Conservation (phyloP, 2,888 invertebrate species). For the Aphodius sticticus region DNA sequence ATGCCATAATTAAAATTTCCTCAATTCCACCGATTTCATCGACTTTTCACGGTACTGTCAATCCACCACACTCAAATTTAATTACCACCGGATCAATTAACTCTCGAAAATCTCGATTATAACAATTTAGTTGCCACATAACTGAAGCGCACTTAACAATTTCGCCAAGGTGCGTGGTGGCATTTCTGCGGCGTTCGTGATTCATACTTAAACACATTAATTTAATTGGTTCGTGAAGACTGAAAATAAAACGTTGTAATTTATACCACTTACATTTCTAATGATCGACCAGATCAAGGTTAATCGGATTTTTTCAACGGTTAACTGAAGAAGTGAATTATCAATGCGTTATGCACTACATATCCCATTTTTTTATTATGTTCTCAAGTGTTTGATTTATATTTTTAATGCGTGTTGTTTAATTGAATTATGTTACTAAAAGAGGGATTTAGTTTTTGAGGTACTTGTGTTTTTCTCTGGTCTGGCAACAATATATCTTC, state of each 20-base stretch:
- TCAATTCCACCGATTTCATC: background rate
- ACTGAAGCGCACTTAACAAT: background rate
- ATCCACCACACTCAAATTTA: background rate
- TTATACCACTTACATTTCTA: background rate
- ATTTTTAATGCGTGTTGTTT: too few relatives aligned
- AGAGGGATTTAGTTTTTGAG: too few relatives aligned
- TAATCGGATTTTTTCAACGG: background rate
- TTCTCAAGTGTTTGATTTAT: background rate
- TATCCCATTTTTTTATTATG: constrained; percentile 4
- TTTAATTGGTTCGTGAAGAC: background rate
- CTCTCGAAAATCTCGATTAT: background rate
- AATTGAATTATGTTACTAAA: too few relatives aligned
- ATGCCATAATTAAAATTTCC: background rate
- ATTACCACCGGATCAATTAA: background rate
- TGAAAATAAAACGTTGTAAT: background rate
- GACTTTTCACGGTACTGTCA: background rate
- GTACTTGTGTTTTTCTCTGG: too few relatives aligned
- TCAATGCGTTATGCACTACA: background rate
- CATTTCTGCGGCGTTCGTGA: background rate
- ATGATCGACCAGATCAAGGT: background rate
- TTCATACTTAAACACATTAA: background rate
- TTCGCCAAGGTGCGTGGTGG: background rate
- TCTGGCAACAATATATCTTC: too few relatives aligned
- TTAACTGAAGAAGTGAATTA: background rate
- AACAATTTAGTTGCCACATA: background rate